These are phyloP conservation scores for Nemotelus pantherinus DNA, from an alignment of 2,888 invertebrate genomes.

Conservation along the genomic window DNA sequence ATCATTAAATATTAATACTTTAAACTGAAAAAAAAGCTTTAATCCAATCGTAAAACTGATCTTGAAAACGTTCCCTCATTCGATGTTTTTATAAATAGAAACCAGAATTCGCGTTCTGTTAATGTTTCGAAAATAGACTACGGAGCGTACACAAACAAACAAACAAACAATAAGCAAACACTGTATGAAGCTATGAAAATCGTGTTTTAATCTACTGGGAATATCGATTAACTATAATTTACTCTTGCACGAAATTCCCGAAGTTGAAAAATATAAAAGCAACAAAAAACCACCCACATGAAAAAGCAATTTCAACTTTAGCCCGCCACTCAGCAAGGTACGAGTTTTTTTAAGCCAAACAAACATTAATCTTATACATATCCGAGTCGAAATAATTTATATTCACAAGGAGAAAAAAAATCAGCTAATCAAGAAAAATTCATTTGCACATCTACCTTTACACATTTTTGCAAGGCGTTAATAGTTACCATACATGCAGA, in stretches of 20 bases:
- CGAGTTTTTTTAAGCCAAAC: conserved; percentile 8
- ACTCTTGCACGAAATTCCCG: background rate
- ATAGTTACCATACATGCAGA: no score
- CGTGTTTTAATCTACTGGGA: background rate
- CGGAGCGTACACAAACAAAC: background rate
- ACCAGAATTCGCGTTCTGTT: no score
- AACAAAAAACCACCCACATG: conserved; percentile 24
- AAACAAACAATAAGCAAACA: background rate
- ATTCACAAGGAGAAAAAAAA: background rate
- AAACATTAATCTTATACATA: conserved; percentile 8
- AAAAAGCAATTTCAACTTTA: conserved; percentile 16
- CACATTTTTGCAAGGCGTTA: no score
- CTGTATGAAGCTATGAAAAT: background rate
- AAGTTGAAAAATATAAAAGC: conserved; percentile 7
- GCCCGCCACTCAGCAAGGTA: background rate
- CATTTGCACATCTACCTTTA: no score
- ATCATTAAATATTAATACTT: no score
- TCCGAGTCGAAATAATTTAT: conserved; percentile 24
- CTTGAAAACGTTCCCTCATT: no score
- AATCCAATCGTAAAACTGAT: no score
- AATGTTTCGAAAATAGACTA: no score
- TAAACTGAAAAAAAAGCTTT: no score
- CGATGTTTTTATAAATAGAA: no score
- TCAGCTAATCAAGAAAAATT: no score
- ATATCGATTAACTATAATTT: background rate